Evolutionary conservation across 1,140 invertebrate genomes (phyloP).

Genomic region (Rhyzopertha dominica): DNA sequence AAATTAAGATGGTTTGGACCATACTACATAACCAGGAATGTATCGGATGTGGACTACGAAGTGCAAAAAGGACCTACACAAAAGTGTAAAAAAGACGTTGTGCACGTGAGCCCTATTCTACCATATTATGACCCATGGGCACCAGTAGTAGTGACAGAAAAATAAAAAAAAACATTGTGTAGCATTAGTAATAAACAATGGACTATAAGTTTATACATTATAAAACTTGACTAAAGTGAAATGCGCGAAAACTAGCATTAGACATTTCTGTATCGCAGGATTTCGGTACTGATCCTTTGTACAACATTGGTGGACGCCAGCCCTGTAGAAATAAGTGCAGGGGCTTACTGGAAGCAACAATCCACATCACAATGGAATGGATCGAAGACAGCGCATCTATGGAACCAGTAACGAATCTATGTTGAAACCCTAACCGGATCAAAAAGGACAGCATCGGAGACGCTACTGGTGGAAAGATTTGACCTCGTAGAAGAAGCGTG

Average conservation of each 20-base stretch:
- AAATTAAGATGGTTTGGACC: slow-evolving; percentile 21
- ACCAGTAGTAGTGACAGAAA: not conserved
- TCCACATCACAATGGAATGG: slow-evolving; percentile 3
- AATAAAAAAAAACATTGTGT: not conserved
- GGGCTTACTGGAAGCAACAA: slow-evolving; percentile 13
- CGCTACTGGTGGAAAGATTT: no score
- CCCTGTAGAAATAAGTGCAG: slow-evolving; percentile 15
- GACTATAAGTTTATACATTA: no score
- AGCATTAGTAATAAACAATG: not conserved
- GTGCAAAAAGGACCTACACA: slow-evolving; percentile 12
- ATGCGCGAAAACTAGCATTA: no score
- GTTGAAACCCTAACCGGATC: not conserved
- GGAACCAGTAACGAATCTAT: not conserved
- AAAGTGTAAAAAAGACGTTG: slow-evolving; percentile 7
- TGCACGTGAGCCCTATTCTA: slow-evolving; percentile 14
- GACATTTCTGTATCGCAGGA: no score
- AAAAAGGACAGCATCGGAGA: no score
- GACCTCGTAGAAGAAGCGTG: no score
- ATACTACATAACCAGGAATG: slow-evolving; percentile 14
- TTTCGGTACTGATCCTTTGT: no score
- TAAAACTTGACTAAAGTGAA: no score
- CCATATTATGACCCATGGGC: slow-evolving; percentile 19
- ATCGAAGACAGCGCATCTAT: no score
- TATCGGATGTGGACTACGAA: slow-evolving; percentile 12
- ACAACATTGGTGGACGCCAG: not conserved